Conservation (phyloP, 2,888 invertebrate species). For the Alcis repandata region DNA sequence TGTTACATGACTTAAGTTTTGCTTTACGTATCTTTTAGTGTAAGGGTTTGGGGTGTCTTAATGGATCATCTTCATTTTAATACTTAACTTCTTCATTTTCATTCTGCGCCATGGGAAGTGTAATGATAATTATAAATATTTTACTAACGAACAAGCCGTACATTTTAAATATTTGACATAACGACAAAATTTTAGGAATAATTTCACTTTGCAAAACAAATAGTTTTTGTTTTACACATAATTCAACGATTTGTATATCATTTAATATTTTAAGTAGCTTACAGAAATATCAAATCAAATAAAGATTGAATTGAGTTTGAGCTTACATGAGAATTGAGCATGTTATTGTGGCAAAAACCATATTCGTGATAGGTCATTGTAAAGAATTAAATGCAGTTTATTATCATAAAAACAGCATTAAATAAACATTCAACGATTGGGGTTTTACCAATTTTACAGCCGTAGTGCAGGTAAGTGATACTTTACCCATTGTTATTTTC, state of each 20-base stretch:
- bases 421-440: not conserved
- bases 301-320: not conserved
- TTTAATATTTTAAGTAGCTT: too few relatives aligned
- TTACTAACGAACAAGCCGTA: too few relatives aligned
- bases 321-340: not conserved
- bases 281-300: too few relatives aligned
- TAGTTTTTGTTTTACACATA: too few relatives aligned
- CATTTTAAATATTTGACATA: too few relatives aligned
- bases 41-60: conserved; percentile 45
- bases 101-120: too few relatives aligned
- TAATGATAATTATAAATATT: too few relatives aligned
- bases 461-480: conserved; percentile 8
- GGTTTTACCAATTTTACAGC: conserved; percentile 20
- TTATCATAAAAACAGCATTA: not conserved
- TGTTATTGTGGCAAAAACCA: not conserved
- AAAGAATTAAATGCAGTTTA: conserved; percentile 4
- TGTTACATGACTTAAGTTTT: conserved; percentile 73
- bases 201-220: too few relatives aligned
- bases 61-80: conserved; percentile 12
- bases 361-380: conserved; percentile 5
- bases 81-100: too few relatives aligned
- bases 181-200: too few relatives aligned
- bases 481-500: conserved; percentile 22
- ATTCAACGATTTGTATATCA: too few relatives aligned
- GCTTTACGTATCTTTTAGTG: conserved; percentile 46